Conservation (phyloP, 2,113 vertebrate species). For the Butorides virescens region DNA sequence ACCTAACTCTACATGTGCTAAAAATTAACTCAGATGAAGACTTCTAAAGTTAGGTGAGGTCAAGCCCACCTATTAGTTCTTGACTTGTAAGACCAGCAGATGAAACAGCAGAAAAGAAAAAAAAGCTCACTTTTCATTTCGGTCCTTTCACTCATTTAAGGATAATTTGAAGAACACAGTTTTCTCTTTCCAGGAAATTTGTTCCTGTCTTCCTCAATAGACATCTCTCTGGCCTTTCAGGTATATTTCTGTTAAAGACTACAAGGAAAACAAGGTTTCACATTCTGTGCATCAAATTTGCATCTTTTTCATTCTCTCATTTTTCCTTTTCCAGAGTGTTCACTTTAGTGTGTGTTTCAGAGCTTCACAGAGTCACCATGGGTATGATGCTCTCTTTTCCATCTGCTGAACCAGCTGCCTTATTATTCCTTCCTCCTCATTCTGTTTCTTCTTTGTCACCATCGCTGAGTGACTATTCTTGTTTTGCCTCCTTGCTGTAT, state of each 20-base stretch:
- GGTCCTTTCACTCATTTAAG: not conserved
- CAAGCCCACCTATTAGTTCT: not conserved
- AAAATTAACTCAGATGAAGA: not conserved
- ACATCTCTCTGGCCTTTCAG: not conserved
- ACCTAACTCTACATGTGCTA: not conserved
- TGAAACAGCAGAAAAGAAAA: not conserved
- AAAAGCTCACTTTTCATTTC: not conserved
- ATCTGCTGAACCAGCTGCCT: not conserved
- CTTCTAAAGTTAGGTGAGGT: not conserved
- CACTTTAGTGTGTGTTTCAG: not conserved
- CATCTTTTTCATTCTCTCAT: not conserved
- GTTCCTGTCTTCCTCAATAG: not conserved
- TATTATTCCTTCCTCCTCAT: not conserved
- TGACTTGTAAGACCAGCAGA: not conserved
- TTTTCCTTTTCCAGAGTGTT: not conserved
- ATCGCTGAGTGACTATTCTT: not conserved
- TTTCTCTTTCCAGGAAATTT: not conserved
- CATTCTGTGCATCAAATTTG: not conserved
- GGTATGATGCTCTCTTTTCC: not conserved
- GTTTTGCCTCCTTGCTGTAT: not conserved
- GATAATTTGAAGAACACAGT: not conserved
- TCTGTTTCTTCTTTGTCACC: not conserved
- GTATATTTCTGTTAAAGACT: not conserved
- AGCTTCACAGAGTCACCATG: not conserved
- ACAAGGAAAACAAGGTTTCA: not conserved